Evolutionary conservation across 2,113 vertebrate genomes (phyloP), one percentile per base, ranked within the genome.

Genomic region (Anhinga anhinga): DNA sequence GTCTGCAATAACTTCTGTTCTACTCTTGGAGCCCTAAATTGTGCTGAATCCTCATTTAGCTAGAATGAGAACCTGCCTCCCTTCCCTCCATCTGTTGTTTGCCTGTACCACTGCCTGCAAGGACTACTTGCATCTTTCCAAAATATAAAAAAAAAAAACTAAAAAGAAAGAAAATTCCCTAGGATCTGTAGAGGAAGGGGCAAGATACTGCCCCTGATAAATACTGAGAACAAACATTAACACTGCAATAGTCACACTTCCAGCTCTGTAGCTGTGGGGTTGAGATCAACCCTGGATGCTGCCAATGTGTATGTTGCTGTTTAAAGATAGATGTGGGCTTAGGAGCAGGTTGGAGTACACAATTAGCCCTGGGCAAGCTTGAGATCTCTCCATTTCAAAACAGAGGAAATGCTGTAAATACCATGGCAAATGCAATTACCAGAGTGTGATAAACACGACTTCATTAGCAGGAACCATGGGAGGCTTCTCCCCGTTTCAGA

Each of bases 341-440:
- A 65, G 80, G 38, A 93, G 65, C 58, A 88, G 69, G 53, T 80
- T 85, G 61, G 42, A 91, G 61, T 62, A 66, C 82, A 87, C 61
- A 62, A 3, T 73, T 50, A 82, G 77, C 74, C 67, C 38, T n/a
- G 29, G 78, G 93, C 59, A 87, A 95, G 55, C 67, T 71, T 67
- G 63, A 72, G 74, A 47, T 62, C 59, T 95, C 79, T 92, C 79
- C 34, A 34, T 95, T 74, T 95, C 87, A 84, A 94, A 93, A 86
- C 91, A 81, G 47, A 95, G 90, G 88, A 91, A 94, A 91, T 95
- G 79, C 80, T 95, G 70, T 86, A 90, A 96, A 94, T 96, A 82
- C 88, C 88, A 73, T 1, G 36, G 86, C 69, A 91, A 94, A 96
- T 69, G 91, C 85, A 95, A 95, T 95, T 95, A 95, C 34, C 58